Evolutionary conservation across 2,888 invertebrate species (phyloP).

Genomic region (Saturnia pavonia): DNA sequence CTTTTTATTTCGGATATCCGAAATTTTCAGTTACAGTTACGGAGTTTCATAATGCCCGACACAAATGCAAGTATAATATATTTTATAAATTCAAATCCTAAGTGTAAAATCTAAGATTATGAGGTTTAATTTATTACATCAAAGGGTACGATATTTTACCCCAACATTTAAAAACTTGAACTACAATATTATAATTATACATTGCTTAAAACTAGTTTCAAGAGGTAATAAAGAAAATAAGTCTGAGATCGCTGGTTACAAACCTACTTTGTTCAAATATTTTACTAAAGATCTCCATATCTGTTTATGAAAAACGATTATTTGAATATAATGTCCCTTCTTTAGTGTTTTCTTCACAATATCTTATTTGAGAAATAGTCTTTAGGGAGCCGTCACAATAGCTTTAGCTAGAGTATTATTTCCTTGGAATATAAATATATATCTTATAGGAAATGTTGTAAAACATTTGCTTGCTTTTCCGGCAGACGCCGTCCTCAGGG

Average conservation of each 20-base stretch:
- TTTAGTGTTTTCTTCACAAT: background rate
- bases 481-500: slow-evolving; percentile 74
- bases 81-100: background rate
- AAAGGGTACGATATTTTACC: background rate
- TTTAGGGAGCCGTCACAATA: background rate
- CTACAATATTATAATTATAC: background rate
- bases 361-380: background rate
- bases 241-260: slow-evolving; percentile 9
- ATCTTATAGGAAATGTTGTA: slow-evolving; percentile 67
- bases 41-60: no score
- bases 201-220: slow-evolving; percentile 1
- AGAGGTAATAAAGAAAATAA: slow-evolving; percentile 10
- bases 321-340: background rate
- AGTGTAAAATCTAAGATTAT: background rate
- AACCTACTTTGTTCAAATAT: slow-evolving; percentile 13
- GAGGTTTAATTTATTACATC: background rate
- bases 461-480: slow-evolving; percentile 68
- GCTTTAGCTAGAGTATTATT: background rate
- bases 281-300: slow-evolving; percentile 13
- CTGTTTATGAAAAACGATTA: background rate
- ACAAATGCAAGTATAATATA: no score
- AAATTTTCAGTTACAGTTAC: no score
- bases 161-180: background rate
- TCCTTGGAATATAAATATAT: slow-evolving; percentile 19
- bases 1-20: no score